Conservation (phyloP, 1,140 invertebrate genomes). For the Onthophagus taurus region DNA sequence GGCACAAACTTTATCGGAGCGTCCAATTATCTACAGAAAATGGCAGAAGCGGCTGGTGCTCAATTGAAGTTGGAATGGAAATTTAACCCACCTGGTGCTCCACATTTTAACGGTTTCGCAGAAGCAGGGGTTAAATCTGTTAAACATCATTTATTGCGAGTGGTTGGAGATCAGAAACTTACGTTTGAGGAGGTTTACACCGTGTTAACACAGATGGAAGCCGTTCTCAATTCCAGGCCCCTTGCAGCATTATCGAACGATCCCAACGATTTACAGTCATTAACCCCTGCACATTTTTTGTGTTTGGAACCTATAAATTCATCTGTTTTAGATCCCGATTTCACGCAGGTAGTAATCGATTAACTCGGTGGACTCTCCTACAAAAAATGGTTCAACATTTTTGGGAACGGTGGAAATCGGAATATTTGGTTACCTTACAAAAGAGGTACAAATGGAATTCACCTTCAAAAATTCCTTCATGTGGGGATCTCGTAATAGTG, state of each 20-base stretch:
- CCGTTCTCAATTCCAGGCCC: conserved; percentile 6
- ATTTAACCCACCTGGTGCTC: conserved; percentile 20
- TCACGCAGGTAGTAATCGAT: background rate
- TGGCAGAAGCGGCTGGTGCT: background rate
- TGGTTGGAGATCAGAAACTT: conserved; percentile 14
- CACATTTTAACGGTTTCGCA: conserved; percentile 30
- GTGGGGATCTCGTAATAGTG: too few relatives aligned
- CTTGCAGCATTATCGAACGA: background rate
- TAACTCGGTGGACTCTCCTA: background rate
- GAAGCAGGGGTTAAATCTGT: conserved; percentile 30
- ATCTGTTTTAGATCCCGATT: background rate
- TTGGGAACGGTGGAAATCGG: too few relatives aligned
- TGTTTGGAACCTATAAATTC: conserved; percentile 17
- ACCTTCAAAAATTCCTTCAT: too few relatives aligned
- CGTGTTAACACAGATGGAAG: too few relatives aligned
- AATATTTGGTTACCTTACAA: too few relatives aligned
- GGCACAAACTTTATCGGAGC: conserved; percentile 37
- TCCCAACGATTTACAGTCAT: conserved; percentile 1
- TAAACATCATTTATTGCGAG: conserved; percentile 21
- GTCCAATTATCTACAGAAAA: background rate
- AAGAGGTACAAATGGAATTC: too few relatives aligned
- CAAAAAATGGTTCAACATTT: too few relatives aligned
- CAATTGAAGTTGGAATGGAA: conserved; percentile 3
- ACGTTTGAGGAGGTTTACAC: conserved; percentile 20
- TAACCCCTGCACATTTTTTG: conserved; percentile 10